Percentiles rank a stretch among this genome's conserved stretches.
Evolutionary conservation across 2,797 vertebrate genomes (phyloP).

Genomic region (Remorina albescens): DNA sequence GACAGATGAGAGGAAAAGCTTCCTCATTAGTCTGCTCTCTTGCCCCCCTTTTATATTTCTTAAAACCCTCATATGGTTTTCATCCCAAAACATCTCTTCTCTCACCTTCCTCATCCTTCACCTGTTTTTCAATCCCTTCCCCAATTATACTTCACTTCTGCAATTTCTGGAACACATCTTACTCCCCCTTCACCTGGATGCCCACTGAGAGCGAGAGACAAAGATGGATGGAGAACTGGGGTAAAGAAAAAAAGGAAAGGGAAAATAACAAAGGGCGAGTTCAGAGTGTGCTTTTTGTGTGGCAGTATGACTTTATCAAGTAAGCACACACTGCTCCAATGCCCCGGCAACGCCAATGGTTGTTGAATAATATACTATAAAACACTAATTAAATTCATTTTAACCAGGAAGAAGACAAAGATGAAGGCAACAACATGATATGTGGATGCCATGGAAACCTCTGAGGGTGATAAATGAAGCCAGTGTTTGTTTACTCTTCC

Average conservation of each 20-base stretch:
- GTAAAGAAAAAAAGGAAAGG: background rate
- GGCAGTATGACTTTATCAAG: too few relatives aligned
- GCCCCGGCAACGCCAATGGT: background rate
- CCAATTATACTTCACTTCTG: slow-evolving; percentile 46
- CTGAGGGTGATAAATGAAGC: too few relatives aligned
- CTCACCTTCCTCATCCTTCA: slow-evolving; percentile 19
- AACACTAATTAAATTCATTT: background rate
- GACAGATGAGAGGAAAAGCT: slow-evolving; percentile 52
- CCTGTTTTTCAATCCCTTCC: slow-evolving; percentile 25
- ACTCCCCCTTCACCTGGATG: slow-evolving; percentile 18
- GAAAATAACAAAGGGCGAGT: background rate
- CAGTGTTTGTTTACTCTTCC: too few relatives aligned
- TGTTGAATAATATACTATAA: background rate
- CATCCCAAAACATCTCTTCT: slow-evolving; percentile 19
- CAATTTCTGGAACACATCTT: slow-evolving; percentile 21
- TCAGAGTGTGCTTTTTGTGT: slow-evolving; percentile 1
- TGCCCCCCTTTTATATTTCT: slow-evolving; percentile 32
- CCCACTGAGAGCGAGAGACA: slow-evolving; percentile 7
- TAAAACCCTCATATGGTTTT: slow-evolving; percentile 17
- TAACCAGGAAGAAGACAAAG: background rate
- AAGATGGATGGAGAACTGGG: slow-evolving; percentile 9
- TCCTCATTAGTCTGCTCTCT: slow-evolving; percentile 64
- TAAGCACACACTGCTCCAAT: background rate
- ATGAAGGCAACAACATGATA: background rate
- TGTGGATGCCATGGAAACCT: too few relatives aligned